Percentiles rank a stretch among this genome's conserved stretches.
phyloP scores from a whole-genome alignment of 2,113 vertebrate genomes.

The Aphelocoma coerulescens region DNA sequence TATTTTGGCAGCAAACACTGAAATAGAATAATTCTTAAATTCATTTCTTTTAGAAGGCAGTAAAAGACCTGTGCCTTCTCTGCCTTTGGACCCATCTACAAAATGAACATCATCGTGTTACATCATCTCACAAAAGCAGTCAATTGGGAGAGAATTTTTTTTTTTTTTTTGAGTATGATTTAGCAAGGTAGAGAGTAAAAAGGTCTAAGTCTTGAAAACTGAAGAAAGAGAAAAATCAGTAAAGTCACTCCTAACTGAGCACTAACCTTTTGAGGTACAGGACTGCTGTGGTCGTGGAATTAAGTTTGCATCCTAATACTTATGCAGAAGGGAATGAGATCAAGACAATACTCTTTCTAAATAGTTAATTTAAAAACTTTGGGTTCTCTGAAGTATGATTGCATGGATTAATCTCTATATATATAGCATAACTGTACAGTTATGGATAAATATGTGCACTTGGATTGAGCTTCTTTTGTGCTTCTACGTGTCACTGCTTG shows the following conservation, averaged over 20 bases:
- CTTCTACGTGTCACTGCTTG: background rate
- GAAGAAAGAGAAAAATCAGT: background rate
- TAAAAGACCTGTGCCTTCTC: background rate
- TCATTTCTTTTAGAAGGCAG: background rate
- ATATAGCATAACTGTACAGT: background rate
- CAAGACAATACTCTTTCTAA: background rate
- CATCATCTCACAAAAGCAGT: background rate
- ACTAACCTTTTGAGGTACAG: background rate
- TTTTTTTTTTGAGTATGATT: background rate
- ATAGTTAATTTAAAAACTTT: background rate
- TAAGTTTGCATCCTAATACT: background rate
- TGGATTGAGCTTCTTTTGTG: background rate
- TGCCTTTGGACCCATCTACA: background rate
- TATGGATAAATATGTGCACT: rapidly evolving
- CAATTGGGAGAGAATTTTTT: background rate
- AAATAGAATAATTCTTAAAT: background rate
- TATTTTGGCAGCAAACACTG: background rate
- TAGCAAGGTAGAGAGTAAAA: background rate
- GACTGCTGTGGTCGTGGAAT: background rate
- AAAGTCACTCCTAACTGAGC: background rate
- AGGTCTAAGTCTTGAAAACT: background rate
- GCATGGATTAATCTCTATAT: background rate
- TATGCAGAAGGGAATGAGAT: background rate
- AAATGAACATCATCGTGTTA: background rate
- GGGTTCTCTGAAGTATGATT: background rate